phyloP scores from a whole-genome alignment of 2,113 vertebrate species.

The Variabilichromis moorii region DNA sequence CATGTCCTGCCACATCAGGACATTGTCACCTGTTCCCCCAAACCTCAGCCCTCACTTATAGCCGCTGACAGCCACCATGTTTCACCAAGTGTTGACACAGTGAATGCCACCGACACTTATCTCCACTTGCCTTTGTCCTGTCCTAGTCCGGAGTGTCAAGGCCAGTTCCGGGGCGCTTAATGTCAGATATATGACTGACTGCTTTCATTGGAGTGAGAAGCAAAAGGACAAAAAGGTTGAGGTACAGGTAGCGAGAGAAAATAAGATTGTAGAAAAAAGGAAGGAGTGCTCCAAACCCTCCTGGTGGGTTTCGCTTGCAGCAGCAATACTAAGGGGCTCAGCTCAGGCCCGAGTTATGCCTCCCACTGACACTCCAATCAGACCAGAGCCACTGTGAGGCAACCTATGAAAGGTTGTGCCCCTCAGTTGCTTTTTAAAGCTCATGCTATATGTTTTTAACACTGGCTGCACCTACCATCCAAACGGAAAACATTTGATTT shows the following conservation, averaged over 20 bases:
- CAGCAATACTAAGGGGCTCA: slow-evolving; percentile 11
- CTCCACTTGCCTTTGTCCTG: slow-evolving; percentile 40
- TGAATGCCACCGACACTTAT: slow-evolving; percentile 54
- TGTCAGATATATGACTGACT: slow-evolving; percentile 58
- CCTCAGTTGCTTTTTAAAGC: slow-evolving; percentile 1
- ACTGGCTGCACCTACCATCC: background rate
- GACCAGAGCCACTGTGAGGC: slow-evolving; percentile 19
- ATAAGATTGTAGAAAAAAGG: background rate
- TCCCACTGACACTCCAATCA: slow-evolving; percentile 58
- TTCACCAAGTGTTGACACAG: slow-evolving; percentile 52
- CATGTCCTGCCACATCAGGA: slow-evolving; percentile 50
- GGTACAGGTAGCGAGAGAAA: background rate
- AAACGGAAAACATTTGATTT: background rate
- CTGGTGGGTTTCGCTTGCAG: slow-evolving; percentile 40
- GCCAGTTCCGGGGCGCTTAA: slow-evolving; percentile 1
- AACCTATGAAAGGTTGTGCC: slow-evolving; percentile 9
- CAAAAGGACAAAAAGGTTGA: slow-evolving; percentile 29
- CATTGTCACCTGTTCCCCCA: slow-evolving; percentile 28
- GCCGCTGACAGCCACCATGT: slow-evolving; percentile 58
- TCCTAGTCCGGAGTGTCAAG: slow-evolving; percentile 42
- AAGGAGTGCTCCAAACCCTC: slow-evolving; percentile 9
- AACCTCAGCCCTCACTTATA: slow-evolving; percentile 32
- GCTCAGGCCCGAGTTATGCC: slow-evolving; percentile 33
- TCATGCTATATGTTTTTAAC: slow-evolving; percentile 2
- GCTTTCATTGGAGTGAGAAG: slow-evolving; percentile 8